phyloP scores from a whole-genome alignment of 2,113 vertebrate species.

The Proterorhinus semilunaris region DNA sequence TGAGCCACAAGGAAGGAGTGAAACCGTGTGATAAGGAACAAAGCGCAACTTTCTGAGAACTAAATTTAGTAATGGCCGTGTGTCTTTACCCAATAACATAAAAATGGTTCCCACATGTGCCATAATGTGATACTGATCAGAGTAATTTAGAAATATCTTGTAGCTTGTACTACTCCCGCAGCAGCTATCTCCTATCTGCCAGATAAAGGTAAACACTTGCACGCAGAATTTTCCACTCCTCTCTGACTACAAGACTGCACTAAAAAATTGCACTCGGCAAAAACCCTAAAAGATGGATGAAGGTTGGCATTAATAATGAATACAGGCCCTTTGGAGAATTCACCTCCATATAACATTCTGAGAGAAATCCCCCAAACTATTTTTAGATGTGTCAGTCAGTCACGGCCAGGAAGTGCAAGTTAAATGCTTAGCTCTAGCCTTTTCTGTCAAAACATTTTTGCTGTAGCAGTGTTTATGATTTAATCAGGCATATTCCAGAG shows the following conservation, averaged over 20 bases:
- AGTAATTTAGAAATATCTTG: constrained; percentile 20
- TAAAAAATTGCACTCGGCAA: neutral
- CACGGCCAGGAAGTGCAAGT: neutral
- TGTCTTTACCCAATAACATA: neutral
- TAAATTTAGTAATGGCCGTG: neutral
- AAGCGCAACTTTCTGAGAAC: constrained; percentile 14
- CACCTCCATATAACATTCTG: neutral
- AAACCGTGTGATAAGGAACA: constrained; percentile 22
- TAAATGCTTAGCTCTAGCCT: neutral
- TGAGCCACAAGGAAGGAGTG: constrained; percentile 35
- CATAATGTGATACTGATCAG: constrained; percentile 21
- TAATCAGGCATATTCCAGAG: neutral
- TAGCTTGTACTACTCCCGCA: constrained; percentile 23
- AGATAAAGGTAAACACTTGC: constrained; percentile 42
- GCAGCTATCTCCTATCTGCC: constrained; percentile 29
- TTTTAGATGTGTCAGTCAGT: constrained; percentile 5
- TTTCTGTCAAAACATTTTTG: neutral
- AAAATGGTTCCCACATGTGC: neutral
- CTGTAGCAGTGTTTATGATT: neutral
- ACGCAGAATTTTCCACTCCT: constrained; percentile 42
- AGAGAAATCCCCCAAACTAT: constrained; percentile 7
- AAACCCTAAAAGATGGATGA: constrained; percentile 3
- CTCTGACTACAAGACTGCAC: neutral
- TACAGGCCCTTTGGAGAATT: constrained; percentile 11
- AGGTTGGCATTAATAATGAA: constrained; percentile 12